These are phyloP conservation scores for Cynocephalus volans DNA, from an alignment of 2,113 vertebrate species.

Conservation along the genomic window DNA sequence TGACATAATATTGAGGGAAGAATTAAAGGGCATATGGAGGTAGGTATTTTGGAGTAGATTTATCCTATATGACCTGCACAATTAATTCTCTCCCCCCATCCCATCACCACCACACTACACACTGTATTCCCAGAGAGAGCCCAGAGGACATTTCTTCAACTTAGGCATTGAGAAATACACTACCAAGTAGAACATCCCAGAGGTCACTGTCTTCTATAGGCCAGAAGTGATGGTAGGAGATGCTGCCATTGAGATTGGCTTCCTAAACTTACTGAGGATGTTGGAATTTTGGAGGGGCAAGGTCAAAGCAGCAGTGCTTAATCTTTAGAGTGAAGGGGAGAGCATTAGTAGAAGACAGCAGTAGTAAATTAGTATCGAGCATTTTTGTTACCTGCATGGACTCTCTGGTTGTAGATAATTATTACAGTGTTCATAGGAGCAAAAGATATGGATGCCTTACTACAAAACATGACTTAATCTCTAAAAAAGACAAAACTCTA, in stretches of 20 bases:
- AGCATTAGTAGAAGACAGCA: not conserved
- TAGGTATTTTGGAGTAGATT: not conserved
- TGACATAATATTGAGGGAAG: not conserved
- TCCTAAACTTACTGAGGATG: not conserved
- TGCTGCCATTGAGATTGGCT: not conserved
- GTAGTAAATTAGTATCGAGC: not conserved
- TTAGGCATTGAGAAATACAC: not conserved
- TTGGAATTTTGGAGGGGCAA: not conserved
- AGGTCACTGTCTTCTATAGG: not conserved
- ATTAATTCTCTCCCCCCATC: not conserved
- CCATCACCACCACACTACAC: not conserved
- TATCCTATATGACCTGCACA: not conserved
- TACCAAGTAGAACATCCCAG: not conserved
- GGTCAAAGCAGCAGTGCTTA: not conserved
- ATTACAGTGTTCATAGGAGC: not conserved
- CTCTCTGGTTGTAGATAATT: conserved; percentile 4
- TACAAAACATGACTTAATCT: not conserved
- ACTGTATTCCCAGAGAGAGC: not conserved
- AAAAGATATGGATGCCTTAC: not conserved
- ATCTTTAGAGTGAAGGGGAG: not conserved
- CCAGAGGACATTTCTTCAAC: not conserved
- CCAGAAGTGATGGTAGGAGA: not conserved
- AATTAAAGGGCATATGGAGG: not conserved
- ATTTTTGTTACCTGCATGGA: not conserved
- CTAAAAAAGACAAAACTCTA: not conserved